Evolutionary conservation across 2,113 vertebrate genomes (phyloP).

Genomic region (Genyomyrus donnyi): DNA sequence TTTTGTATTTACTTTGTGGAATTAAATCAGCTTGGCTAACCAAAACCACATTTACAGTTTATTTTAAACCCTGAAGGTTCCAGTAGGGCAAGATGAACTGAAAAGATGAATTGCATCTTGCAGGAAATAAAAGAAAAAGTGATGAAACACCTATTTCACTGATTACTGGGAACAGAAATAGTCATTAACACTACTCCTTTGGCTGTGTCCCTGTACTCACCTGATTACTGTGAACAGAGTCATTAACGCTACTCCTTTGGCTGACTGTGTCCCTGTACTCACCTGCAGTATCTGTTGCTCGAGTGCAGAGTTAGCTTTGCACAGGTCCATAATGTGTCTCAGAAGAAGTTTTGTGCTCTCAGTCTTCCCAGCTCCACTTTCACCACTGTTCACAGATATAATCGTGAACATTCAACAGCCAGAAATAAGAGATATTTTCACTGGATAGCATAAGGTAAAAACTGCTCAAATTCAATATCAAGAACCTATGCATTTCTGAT

Average conservation of each 20-base stretch:
- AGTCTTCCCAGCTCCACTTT: constrained; percentile 68
- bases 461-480: background rate
- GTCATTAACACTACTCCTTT: background rate
- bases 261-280: background rate
- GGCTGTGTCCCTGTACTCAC: background rate
- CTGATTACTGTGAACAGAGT: background rate
- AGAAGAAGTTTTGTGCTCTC: constrained; percentile 64
- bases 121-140: no score
- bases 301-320: constrained; percentile 58
- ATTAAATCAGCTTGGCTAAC: background rate
- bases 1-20: background rate
- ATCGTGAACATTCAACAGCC: background rate
- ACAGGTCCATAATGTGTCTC: constrained; percentile 62
- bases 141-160: background rate
- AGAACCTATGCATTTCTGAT: background rate
- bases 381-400: constrained; percentile 51
- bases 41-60: background rate
- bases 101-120: no score
- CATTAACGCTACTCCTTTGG: background rate
- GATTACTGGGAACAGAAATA: background rate
- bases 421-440: background rate
- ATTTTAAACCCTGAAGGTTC: background rate
- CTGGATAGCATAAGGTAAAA: background rate
- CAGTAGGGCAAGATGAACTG: no score
- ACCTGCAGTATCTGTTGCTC: constrained; percentile 69